A percentile compares a stretch with the other conserved stretches of the same genome.
Conservation (phyloP, 1,140 invertebrate genomes). For the Eumaeus atala region DNA sequence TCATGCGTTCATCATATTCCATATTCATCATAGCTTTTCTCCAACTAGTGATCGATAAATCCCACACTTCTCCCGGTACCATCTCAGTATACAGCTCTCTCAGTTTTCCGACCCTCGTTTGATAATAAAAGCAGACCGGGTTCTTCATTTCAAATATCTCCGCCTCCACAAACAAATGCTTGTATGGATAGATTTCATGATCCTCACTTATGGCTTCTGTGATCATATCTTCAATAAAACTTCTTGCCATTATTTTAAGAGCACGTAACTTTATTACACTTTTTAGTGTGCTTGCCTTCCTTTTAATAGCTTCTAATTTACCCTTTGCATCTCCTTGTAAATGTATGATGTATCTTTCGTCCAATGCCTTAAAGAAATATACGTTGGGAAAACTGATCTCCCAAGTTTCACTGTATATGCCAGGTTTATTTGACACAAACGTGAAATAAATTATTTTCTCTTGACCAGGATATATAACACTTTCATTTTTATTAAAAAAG, state of each 20-base stretch:
- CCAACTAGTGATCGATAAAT: constrained; percentile 52
- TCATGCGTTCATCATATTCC: constrained; percentile 57
- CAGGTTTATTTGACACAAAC: constrained; percentile 44
- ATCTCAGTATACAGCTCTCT: constrained; percentile 51
- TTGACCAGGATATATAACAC: constrained; percentile 53
- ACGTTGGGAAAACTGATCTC: constrained; percentile 47
- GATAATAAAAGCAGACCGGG: constrained; percentile 59
- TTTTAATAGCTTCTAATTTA: constrained; percentile 32
- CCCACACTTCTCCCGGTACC: constrained; percentile 38
- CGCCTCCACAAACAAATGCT: constrained; percentile 46
- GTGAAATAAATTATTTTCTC: constrained; percentile 44
- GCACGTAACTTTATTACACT: constrained; percentile 36
- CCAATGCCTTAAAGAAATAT: constrained; percentile 41
- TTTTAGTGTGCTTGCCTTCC: constrained; percentile 36
- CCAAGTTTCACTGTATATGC: constrained; percentile 51
- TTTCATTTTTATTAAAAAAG: constrained; percentile 66
- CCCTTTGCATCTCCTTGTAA: constrained; percentile 47
- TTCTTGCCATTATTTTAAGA: constrained; percentile 29
- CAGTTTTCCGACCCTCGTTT: constrained; percentile 53
- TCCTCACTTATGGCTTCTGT: constrained; percentile 30
- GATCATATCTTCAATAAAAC: constrained; percentile 34
- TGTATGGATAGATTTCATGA: constrained; percentile 51
- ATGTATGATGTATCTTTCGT: constrained; percentile 37
- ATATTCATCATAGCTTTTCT: constrained; percentile 48
- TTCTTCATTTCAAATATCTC: constrained; percentile 62